phyloP scores from a whole-genome alignment of 2,113 vertebrate genomes.

The Paracanthobrama guichenoti region DNA sequence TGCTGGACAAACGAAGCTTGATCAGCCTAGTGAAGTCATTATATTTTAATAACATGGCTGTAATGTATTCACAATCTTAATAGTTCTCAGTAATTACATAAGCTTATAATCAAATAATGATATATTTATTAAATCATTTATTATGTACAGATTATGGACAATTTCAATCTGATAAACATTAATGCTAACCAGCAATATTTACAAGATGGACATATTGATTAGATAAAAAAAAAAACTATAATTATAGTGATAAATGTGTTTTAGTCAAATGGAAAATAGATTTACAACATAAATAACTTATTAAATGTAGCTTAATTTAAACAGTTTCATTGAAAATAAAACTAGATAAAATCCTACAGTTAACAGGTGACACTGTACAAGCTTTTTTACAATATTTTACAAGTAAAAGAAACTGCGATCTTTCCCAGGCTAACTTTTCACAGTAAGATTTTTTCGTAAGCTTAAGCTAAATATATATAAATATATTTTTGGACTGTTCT shows the following conservation, averaged over 20 bases:
- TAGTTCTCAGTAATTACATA: not conserved
- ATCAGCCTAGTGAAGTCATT: not conserved
- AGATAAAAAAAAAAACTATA: not conserved
- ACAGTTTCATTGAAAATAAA: not conserved
- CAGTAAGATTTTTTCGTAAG: not conserved
- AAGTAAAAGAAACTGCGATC: not conserved
- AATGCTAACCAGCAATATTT: not conserved
- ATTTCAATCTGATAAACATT: not conserved
- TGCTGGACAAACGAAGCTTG: slow-evolving; percentile 22
- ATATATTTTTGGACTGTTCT: not conserved
- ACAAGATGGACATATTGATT: not conserved
- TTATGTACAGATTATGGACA: slow-evolving; percentile 29
- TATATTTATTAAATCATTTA: slow-evolving; percentile 47
- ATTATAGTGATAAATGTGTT: not conserved
- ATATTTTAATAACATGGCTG: not conserved
- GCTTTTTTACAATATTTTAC: not conserved
- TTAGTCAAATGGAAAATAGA: not conserved
- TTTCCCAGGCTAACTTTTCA: not conserved
- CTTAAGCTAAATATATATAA: not conserved
- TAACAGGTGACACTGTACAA: not conserved
- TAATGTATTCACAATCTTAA: not conserved
- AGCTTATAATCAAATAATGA: not conserved
- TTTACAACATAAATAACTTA: not conserved
- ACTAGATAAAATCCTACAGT: not conserved
- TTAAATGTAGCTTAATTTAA: not conserved